phyloP scores from a whole-genome alignment of 2,797 vertebrate genomes.

The Anguilla obscura region DNA sequence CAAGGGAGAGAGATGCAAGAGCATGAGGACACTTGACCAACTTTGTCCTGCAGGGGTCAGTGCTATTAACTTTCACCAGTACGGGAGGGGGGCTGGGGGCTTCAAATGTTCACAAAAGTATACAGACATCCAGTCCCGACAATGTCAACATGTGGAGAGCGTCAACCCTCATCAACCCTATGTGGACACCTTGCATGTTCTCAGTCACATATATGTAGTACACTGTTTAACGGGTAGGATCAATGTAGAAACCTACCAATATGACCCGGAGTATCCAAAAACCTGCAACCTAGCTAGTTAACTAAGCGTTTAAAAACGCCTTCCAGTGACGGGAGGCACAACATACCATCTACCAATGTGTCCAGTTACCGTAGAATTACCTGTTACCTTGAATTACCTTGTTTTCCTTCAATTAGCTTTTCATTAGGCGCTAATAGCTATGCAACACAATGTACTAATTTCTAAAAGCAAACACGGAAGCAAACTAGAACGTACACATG shows the following conservation, averaged over 20 bases:
- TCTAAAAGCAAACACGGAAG: neutral
- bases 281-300: neutral
- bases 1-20: conserved; percentile 59
- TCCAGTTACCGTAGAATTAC: neutral
- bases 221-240: neutral
- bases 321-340: neutral
- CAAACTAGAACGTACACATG: neutral
- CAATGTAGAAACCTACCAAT: neutral
- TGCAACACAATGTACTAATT: neutral
- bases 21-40: conserved; percentile 42
- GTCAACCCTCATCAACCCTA: neutral
- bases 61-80: neutral
- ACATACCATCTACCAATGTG: neutral
- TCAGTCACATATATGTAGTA: neutral
- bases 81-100: neutral
- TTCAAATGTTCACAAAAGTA: neutral
- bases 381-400: neutral
- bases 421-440: neutral
- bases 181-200: neutral
- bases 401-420: neutral
- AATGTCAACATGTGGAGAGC: neutral
- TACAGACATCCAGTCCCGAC: conserved; percentile 17
- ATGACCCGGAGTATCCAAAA: neutral
- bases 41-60: conserved; percentile 14
- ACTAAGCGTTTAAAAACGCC: neutral